Percentiles rank a stretch among this genome's conserved stretches.
Conservation (phyloP, 2,797 vertebrate species). For the Peromyscus nudipes region DNA sequence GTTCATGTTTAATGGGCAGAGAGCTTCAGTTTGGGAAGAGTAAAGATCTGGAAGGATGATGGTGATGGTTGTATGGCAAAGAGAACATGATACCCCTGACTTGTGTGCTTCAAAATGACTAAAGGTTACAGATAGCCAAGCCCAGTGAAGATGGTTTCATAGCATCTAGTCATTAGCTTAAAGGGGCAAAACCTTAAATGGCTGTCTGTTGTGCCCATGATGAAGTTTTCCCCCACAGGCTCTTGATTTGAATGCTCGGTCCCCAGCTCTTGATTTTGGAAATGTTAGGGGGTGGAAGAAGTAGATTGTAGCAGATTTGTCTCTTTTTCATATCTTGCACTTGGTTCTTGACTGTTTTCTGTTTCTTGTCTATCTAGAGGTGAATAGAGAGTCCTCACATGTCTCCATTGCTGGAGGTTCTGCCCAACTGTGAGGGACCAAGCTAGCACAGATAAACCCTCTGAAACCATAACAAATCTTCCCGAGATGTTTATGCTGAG, state of each 20-base stretch:
- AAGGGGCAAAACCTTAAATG: not conserved
- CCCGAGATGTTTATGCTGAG: not conserved
- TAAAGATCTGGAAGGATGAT: not conserved
- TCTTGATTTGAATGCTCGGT: not conserved
- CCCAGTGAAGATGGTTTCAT: not conserved
- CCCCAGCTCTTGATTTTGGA: not conserved
- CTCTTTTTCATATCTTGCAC: no score
- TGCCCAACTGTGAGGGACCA: not conserved
- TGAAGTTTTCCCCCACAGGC: not conserved
- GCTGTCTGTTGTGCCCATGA: not conserved
- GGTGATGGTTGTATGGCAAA: no score
- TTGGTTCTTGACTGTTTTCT: not conserved
- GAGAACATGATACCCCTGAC: not conserved
- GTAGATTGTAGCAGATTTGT: not conserved
- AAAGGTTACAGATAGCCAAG: not conserved
- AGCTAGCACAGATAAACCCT: no score
- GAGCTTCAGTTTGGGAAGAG: not conserved
- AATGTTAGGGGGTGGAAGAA: not conserved
- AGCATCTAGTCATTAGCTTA: not conserved
- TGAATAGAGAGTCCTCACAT: not conserved
- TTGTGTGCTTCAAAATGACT: not conserved
- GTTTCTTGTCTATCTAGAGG: no score
- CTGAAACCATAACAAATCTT: not conserved
- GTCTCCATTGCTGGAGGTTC: not conserved
- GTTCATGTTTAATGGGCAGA: not conserved